Base-by-base conservation (phyloP, 2,888 invertebrate genomes). In the Peribatodes rhomboidaria region DNA sequence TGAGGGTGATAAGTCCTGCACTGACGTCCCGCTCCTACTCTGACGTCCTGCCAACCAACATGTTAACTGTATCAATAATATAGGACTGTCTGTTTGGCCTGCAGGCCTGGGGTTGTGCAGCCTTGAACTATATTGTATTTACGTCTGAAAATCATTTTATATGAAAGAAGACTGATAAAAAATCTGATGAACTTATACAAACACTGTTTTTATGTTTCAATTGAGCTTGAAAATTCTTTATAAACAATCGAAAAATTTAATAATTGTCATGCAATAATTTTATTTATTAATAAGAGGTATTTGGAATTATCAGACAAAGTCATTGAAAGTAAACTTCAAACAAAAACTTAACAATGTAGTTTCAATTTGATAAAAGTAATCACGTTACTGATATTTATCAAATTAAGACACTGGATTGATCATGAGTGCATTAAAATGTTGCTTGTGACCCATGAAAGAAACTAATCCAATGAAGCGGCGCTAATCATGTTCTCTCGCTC, bases 261-360 rank as follows among this genome's bases (percentile, higher is more conserved):
- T 37, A 6, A 37, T 37, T 37, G 2, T 42, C 18, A 42, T 18
- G 42, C 42, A 18, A 27, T 27, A 4, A 27, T 27, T 27, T 27
- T 27, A 4, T 27, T 27, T 27, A 4, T 2, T 27, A 27, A 27
- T 4, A 27, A 11, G 14, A 14, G 0, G 22, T 27, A 31, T 14
- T 4, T 20, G 0, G 22, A 33, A 55, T 41, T 20, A 41, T 18
- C 8, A 14, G 41, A 31, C 41, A 61, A 49, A 49, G 35, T 42
- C 61, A 56, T 55, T 57, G 56, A 35, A 55, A 53, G 20, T 44
- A 39, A n/a, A 20, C 44, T 61, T 61, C 1, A 46, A 33, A 33
- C 14, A 49, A 49, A 33, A 27, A 7, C 16, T 2, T 16, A 14
- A 16, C 1, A 3, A 44, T 20, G 4, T 9, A 4, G 20, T 42